Evolutionary conservation across 1,140 invertebrate genomes (phyloP).

Genomic region (Tyrophagus putrescentiae): DNA sequence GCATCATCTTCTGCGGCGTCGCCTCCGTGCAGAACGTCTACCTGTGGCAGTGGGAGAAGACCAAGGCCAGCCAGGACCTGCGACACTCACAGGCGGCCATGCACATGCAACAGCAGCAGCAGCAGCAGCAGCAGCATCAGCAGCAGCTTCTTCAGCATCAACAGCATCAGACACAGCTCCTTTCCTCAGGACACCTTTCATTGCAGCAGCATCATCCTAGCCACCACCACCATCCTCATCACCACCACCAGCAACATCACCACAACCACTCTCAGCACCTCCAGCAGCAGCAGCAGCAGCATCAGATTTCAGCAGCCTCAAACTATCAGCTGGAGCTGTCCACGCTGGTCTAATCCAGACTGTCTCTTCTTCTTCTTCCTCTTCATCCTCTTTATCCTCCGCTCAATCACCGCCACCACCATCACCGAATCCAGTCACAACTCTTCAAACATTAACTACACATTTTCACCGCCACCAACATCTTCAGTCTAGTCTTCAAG

Average conservation of each 20-base stretch:
- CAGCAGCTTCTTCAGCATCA: constrained; percentile 6
- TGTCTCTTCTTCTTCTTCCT: too few relatives aligned
- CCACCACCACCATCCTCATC: not conserved
- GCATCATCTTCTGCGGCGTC: constrained; percentile 76
- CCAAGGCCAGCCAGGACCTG: constrained; percentile 27
- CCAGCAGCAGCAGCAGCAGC: not conserved
- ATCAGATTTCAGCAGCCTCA: constrained; percentile 8
- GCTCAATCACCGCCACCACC: too few relatives aligned
- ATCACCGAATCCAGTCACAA: too few relatives aligned
- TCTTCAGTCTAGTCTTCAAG: too few relatives aligned
- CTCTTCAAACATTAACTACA: too few relatives aligned
- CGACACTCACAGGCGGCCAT: constrained; percentile 25
- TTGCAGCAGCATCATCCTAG: not conserved
- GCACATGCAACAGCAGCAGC: constrained; percentile 22
- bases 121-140: constrained; percentile 22
- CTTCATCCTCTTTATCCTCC: too few relatives aligned
- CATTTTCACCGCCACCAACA: too few relatives aligned
- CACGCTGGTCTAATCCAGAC: constrained; percentile 27
- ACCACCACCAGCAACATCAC: not conserved
- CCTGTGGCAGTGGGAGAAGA: constrained; percentile 52
- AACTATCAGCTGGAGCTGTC: constrained; percentile 25
- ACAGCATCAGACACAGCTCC: not conserved
- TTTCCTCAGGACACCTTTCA: not conserved
- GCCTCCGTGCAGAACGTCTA: constrained; percentile 86
- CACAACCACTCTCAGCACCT: not conserved